Base-by-base conservation (phyloP, 2,113 vertebrate species). In the Siniperca chuatsi region DNA sequence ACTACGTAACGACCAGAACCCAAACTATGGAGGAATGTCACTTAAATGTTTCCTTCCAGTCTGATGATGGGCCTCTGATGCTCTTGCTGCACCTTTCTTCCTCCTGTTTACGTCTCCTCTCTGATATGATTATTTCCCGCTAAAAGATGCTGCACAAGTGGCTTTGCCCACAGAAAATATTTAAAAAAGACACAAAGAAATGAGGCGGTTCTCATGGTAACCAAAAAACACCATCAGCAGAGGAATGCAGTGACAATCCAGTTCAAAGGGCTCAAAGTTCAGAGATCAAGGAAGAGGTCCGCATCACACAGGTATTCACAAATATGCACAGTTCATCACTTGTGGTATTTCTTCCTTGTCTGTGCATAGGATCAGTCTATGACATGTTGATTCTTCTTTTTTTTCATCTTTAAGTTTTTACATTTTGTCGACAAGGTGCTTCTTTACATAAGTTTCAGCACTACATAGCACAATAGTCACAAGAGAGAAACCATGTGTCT, bases 341-440 rank as follows among this genome's bases (percentile, higher is more conserved):
- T 81, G 61, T 89, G 87, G 82, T 84, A 84, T 81, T 87, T 70
- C 37, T 81, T 87, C 87, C 87, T 89, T 48, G 52, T 91, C 89
- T 94, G 92, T 92, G 91, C 89, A 92, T 91, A 91, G 92, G 76
- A 87, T 94, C 90, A 90, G 88, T 92, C 81, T 72, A 72, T 84
- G 84, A 90, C 90, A 79, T 85, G 86, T 82, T 89, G 76, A 85
- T 89, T 80, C 65, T 87, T 89, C 81, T 69, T 54, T 79, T 87
- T 62, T 80, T 90, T 82, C 33, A 68, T 92, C 76, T 44, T 83
- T 91, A 92, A 64, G n/a, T 92, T 90, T 92, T 90, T 92, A 92
- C 81, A 93, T 93, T 90, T 91, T 86, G 92, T 95, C 92, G 78
- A 95, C 96, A 97, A 98, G 96, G 97, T 98, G 97, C 97, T 97